Base-by-base conservation (phyloP, 2,113 vertebrate genomes). In the Donacobius atricapilla region DNA sequence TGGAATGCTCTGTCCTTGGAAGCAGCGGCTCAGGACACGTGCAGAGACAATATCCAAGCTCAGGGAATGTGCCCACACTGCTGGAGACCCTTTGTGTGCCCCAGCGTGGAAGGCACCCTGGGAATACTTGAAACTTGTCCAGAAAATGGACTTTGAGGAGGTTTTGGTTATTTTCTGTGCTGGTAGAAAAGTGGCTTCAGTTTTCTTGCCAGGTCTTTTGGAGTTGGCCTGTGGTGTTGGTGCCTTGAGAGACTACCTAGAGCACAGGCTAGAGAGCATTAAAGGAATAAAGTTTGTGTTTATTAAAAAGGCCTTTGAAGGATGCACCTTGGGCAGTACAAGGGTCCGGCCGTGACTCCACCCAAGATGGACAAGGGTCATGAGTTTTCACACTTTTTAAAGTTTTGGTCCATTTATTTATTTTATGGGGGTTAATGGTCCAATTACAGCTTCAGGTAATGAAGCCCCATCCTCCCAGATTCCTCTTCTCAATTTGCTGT, bases 101-200 rank as follows among this genome's bases (percentile, higher is more conserved):
- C 33, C 2, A 25, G 23, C 2, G 2, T 5, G 42, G 76, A 42
- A 13, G 15, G 54, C 25, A 30, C 27, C 0, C 0, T 56, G 37
- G 81, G 42, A 37, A 21, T 11, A 2, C 30, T 21, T 56, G 42
- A 22, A n/a, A 37, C 7, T n/a, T 35, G 50, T 33, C 31, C 17
- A 42, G 14, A 23, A 71, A 18, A 22, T 3, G 13, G 12, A 20
- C 9, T 47, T 24, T 1, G 22, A 47, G 31, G 8, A 42, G 17
- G 13, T 23, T 53, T 54, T 70, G 13, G 7, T 79, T 56, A 10
- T 8, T 78, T 78, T 28, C 39, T 39, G 12, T 79, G 1, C 27
- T 61, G 56, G 3, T 65, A 11, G 76, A 58, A 64, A 73, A 73
- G 35, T 39, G 31, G 15, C 19, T 72, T 72, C 0, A 7, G 10